A percentile compares a stretch with the other conserved stretches of the same genome.
These are phyloP conservation scores for Procambarus clarkii DNA, from an alignment of 1,140 invertebrate species.

Conservation along the genomic window DNA sequence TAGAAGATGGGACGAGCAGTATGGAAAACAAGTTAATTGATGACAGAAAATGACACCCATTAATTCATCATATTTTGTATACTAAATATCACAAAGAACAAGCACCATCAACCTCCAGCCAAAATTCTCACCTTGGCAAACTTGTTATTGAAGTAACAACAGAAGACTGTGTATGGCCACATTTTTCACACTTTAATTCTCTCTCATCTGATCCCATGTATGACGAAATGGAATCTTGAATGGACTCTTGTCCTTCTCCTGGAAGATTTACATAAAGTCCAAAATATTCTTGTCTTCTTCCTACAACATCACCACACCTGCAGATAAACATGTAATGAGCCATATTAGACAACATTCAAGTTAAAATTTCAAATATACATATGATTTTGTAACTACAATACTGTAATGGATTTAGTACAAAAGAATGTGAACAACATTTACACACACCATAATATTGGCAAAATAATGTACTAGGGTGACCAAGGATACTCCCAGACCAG, in stretches of 20 bases:
- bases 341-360: too few relatives aligned
- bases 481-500: too few relatives aligned
- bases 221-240: slow-evolving; percentile 58
- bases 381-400: too few relatives aligned
- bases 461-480: too few relatives aligned
- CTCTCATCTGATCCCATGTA: slow-evolving; percentile 70
- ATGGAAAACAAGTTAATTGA: too few relatives aligned
- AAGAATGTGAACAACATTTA: too few relatives aligned
- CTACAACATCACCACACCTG: slow-evolving; percentile 63
- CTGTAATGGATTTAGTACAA: too few relatives aligned
- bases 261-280: slow-evolving; percentile 63
- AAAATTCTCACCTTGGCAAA: slow-evolving; percentile 61
- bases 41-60: too few relatives aligned
- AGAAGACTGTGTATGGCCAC: slow-evolving; percentile 59
- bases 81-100: background rate
- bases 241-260: slow-evolving; percentile 39
- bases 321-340: background rate
- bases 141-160: slow-evolving; percentile 67
- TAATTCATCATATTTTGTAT: background rate
- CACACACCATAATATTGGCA: too few relatives aligned
- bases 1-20: too few relatives aligned
- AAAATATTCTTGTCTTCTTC: slow-evolving; percentile 60
- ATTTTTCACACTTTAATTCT: slow-evolving; percentile 71
- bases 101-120: background rate
- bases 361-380: too few relatives aligned